Percentiles rank a stretch among this genome's conserved stretches.
Evolutionary conservation across 2,113 vertebrate species (phyloP).

Genomic region (Chionomys nivalis): DNA sequence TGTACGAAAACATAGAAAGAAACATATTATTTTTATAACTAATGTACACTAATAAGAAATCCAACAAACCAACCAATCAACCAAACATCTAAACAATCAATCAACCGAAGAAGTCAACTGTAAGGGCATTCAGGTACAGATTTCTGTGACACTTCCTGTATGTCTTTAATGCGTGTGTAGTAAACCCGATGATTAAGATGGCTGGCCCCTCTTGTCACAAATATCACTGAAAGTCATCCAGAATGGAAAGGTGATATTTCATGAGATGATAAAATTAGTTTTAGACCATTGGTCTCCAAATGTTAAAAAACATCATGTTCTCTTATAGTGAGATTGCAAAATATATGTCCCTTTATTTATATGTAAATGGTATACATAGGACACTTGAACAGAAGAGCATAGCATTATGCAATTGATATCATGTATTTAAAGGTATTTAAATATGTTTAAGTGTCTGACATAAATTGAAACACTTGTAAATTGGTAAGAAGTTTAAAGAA

Average conservation of each 20-base stretch:
- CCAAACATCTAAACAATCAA: background rate
- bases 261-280: background rate
- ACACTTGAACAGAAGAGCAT: background rate
- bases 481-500: background rate
- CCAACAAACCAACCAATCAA: background rate
- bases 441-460: background rate
- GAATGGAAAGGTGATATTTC: background rate
- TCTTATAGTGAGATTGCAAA: background rate
- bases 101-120: background rate
- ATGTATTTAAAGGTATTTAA: background rate
- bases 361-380: background rate
- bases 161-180: background rate
- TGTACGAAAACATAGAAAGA: background rate
- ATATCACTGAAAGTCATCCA: background rate
- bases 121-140: background rate
- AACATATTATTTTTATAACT: background rate
- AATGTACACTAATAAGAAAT: background rate
- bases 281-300: background rate
- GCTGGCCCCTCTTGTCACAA: background rate
- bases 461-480: background rate
- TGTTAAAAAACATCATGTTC: background rate
- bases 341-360: background rate
- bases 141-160: background rate
- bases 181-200: background rate
- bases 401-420: background rate